These are phyloP conservation scores for Sphyrna mokarran DNA, from an alignment of 2,113 vertebrate genomes.

Conservation along the genomic window DNA sequence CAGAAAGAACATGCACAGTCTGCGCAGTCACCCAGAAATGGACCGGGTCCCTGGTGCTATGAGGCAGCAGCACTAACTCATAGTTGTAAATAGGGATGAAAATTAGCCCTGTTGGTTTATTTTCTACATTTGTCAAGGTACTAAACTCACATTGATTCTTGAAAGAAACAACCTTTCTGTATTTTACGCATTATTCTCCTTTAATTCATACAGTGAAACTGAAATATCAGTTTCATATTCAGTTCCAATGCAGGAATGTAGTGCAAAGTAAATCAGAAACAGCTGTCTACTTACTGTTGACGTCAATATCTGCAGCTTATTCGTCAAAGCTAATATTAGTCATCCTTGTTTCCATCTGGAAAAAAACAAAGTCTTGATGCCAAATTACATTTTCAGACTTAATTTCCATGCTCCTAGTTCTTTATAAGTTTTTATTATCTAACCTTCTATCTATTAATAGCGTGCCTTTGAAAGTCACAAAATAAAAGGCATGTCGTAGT, in stretches of 20 bases:
- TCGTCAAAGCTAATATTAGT: constrained; percentile 36
- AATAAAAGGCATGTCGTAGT: not conserved
- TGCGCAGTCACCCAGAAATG: too few relatives aligned
- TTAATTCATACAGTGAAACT: not conserved
- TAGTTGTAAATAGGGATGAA: not conserved
- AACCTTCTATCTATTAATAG: not conserved
- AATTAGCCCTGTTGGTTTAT: not conserved
- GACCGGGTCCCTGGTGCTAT: too few relatives aligned
- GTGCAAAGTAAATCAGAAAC: constrained; percentile 29
- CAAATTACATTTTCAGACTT: constrained; percentile 30
- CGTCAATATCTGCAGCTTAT: constrained; percentile 18
- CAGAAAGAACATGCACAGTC: too few relatives aligned
- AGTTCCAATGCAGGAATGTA: constrained; percentile 16
- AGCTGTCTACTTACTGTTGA: constrained; percentile 29
- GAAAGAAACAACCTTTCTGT: not conserved
- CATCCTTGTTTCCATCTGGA: constrained; percentile 1
- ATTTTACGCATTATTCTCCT: not conserved
- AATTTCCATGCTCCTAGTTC: constrained; percentile 26
- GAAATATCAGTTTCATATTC: not conserved
- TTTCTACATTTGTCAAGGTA: not conserved
- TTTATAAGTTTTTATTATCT: not conserved
- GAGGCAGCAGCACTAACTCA: too few relatives aligned
- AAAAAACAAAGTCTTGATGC: not conserved
- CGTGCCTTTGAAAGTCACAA: not conserved
- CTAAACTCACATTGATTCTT: not conserved